Conservation (phyloP, 2,113 vertebrate species). For the Calyptomena viridis region DNA sequence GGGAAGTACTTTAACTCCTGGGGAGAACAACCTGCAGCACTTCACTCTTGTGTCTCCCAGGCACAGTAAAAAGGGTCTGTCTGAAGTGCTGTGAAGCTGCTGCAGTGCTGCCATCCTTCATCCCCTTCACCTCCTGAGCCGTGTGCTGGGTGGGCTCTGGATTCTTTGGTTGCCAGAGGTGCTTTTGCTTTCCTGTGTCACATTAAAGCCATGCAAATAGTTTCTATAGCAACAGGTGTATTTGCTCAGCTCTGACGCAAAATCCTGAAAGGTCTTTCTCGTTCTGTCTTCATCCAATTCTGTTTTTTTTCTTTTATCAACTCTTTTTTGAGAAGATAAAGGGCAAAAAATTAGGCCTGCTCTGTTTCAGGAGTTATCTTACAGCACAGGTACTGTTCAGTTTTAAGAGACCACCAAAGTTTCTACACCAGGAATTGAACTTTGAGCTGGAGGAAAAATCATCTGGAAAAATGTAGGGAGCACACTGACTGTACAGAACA, state of each 20-base stretch:
- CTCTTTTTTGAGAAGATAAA: not conserved
- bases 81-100: not conserved
- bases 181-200: slow-evolving; percentile 47
- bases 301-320: slow-evolving; percentile 15
- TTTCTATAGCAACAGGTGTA: slow-evolving; percentile 75
- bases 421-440: not conserved
- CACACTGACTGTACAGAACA: not conserved
- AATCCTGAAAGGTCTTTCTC: slow-evolving; percentile 46
- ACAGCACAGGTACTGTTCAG: not conserved
- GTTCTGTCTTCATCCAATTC: not conserved
- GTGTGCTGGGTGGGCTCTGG: not conserved
- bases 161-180: not conserved
- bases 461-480: not conserved
- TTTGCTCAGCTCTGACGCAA: slow-evolving; percentile 40
- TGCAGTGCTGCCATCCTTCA: not conserved
- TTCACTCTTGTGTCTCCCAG: not conserved
- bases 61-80: not conserved
- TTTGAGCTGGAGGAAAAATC: not conserved
- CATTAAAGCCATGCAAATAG: slow-evolving; percentile 63
- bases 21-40: not conserved
- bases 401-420: not conserved
- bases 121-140: not conserved
- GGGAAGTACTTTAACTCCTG: not conserved
- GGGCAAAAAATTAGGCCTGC: not conserved
- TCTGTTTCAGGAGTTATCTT: not conserved